Evolutionary conservation across 1,140 invertebrate species (phyloP).

Genomic region (Coptotermes formosanus): DNA sequence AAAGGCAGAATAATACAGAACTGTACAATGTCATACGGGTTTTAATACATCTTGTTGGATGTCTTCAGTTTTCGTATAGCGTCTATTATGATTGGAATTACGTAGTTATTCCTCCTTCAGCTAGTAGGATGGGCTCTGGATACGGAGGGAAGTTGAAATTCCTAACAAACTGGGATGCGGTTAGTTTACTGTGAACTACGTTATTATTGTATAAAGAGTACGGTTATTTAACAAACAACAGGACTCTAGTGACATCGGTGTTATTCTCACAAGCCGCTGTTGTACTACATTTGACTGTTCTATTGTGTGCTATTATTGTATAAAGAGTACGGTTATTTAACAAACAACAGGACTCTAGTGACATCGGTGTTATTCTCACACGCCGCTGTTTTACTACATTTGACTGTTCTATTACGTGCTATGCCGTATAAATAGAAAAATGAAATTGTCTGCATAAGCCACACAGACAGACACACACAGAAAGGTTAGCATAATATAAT

Average conservation of each 20-base stretch:
- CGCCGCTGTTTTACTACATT: background rate
- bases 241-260: background rate
- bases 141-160: slow-evolving; percentile 83
- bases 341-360: background rate
- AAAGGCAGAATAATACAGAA: background rate
- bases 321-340: background rate
- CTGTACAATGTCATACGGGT: slow-evolving; percentile 45
- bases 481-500: background rate
- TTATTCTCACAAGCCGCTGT: too few species aligned
- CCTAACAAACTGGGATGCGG: slow-evolving; percentile 81
- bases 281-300: background rate
- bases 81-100: slow-evolving; percentile 72
- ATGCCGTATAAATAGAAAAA: too few species aligned
- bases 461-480: too few species aligned
- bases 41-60: slow-evolving; percentile 62
- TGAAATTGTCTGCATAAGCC: too few species aligned
- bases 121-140: slow-evolving; percentile 45
- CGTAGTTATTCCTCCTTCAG: slow-evolving; percentile 60
- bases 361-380: too few species aligned
- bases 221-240: background rate
- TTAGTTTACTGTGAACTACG: slow-evolving; percentile 53
- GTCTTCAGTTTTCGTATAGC: slow-evolving; percentile 66
- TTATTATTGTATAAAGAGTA: background rate
- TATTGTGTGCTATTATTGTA: background rate
- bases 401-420: too few species aligned